A percentile compares a stretch with the other conserved stretches of the same genome.
phyloP scores from a whole-genome alignment of 23 tunicate genomes.

The Ciona savignyi region DNA sequence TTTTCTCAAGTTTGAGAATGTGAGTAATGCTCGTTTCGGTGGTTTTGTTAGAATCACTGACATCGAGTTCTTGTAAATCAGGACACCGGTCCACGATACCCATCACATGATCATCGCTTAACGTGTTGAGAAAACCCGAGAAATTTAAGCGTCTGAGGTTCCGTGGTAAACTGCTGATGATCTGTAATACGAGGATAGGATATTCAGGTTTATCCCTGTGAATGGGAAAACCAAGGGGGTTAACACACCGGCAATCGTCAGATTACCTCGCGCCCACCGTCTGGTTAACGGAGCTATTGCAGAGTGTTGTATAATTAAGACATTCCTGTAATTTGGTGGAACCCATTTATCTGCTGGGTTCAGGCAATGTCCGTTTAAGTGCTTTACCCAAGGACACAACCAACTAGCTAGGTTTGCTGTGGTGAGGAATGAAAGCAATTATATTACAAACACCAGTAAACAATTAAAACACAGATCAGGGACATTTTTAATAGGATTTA shows the following conservation, averaged over 20 bases:
- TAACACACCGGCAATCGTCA: slow-evolving; percentile 22
- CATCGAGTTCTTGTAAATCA: slow-evolving; percentile 43
- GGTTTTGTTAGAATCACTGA: slow-evolving; percentile 75
- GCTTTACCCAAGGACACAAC: no score
- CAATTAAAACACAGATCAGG: no score
- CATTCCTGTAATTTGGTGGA: no score
- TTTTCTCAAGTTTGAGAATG: slow-evolving; percentile 24
- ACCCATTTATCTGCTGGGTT: no score
- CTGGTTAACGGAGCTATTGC: no score
- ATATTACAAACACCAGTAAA: no score
- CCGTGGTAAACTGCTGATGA: slow-evolving; percentile 43
- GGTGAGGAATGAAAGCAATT: no score
- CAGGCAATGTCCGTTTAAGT: no score
- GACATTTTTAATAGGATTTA: no score
- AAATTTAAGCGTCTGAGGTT: slow-evolving; percentile 46
- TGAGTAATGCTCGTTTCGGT: slow-evolving; percentile 35
- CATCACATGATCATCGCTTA: slow-evolving; percentile 55
- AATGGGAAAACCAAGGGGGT: slow-evolving; percentile 78
- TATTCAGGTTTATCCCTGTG: slow-evolving; percentile 44
- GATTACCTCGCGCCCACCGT: slow-evolving; percentile 52
- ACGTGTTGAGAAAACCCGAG: slow-evolving; percentile 75
- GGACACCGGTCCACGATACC: slow-evolving; percentile 46
- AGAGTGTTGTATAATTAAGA: no score
- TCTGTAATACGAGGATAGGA: slow-evolving; percentile 28
- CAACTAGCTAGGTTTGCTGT: no score